Base-by-base conservation (phyloP, 2,797 vertebrate species). In the Propithecus perrieri region DNA sequence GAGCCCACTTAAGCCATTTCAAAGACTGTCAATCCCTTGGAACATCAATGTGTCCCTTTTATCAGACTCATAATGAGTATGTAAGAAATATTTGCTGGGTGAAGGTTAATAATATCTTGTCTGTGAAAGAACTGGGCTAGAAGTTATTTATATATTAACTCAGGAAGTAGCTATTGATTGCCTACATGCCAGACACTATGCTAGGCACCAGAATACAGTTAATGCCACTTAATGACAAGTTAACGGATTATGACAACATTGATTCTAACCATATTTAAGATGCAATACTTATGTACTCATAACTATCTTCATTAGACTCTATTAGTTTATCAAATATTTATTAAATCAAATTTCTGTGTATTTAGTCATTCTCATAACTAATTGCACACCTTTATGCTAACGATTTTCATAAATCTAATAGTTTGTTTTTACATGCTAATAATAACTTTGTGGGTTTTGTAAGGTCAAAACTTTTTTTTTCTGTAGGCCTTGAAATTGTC, bases 381-480 rank as follows among this genome's bases (percentile, higher is more conserved):
- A 92, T 33, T 90, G 18, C 14, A 24, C 67, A 83, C 24, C 50
- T 59, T 30, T 67, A 48, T 55, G 30, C 12, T 61, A 75, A 57
- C 57, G 80, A 15, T 38, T 95, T 86, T 79, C 63, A 17, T 57
- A 61, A 87, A 80, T 69, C 28, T 57, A 20, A 33, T 7, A 55
- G 1, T 15, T 69, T 59, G 8, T 8, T 94, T 94, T 74, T 15
- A 5, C 4, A 67, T 71, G 22, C 41, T 94, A 53, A 59, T n/a
- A 46, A 33, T 50, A 55, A 48, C 3, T 61, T 46, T 57, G 11
- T 35, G 3, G 35, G 4, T 84, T 96, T 81, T 41, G 2, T 80
- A 92, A 81, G 22, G 63, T 85, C 38, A 85, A 83, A 92, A 50
- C 15, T 59, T 48, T 92, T 61, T 74, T 85, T 69, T 95, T 71